Base-by-base conservation (phyloP, 2,888 invertebrate genomes). In the Lasioglossum calceatum region DNA sequence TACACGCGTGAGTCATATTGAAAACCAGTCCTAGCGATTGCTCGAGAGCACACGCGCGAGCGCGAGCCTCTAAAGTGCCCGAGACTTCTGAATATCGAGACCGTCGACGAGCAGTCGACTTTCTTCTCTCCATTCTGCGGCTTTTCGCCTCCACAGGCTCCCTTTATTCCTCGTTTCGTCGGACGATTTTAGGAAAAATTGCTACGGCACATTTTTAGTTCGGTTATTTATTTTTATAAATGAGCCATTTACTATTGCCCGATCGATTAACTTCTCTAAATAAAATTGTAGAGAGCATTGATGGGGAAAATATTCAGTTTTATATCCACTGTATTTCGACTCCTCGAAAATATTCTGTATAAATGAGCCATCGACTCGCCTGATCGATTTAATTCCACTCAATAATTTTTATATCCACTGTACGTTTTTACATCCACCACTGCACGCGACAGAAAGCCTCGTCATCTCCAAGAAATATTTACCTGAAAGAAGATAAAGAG, bases 1-100 rank as follows among this genome's bases (percentile, higher is more conserved):
- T 92, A 92, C 93, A 92, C 92, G 92, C 92, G 92, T 95, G 95
- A 95, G 92, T 95, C 94, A 93, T 93, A 93, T 93, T 87, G 93
- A 91, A 92, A 95, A 94, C 94, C 94, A 94, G 94, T 95, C 93
- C 91, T 87, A 87, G 87, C 88, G 87, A 89, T 81, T 86, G 81
- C 87, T 84, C 85, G 36, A 73, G 74, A 75, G 61, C 77, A 70
- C 79, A 74, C 84, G 84, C 75, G 75, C 77, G 39, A 74, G 61
- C 84, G 79, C 54, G 84, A 42, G 79, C 76, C 82, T 72, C 82
- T 72, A 86, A 82, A 92, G 82, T 82, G 84, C 81, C 83, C 82
- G 89, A 70, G 91, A 89, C 91, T 92, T 92, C 91, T 92, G 93
- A 93, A 93, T 93, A 94, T 94, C 92, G 91, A 79, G 67, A 67